Base-by-base conservation (phyloP, 2,797 vertebrate genomes). In the Pagetopsis macropterus region DNA sequence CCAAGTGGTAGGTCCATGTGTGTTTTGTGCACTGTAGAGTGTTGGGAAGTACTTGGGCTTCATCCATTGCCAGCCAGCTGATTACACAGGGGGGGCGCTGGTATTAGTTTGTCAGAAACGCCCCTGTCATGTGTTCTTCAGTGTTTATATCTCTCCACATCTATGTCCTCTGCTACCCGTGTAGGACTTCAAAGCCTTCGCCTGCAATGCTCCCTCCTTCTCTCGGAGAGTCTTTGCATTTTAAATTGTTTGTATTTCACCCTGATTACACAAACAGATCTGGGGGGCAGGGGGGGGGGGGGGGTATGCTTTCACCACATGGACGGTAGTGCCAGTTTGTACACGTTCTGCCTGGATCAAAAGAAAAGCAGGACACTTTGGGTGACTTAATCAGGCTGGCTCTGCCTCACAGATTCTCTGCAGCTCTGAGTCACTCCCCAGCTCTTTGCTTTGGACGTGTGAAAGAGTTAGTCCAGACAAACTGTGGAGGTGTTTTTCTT, bases 321-420 rank as follows among this genome's bases (percentile, higher is more conserved):
- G 63, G 57, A 69, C 51, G n/a, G 51, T 46, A 62, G 48, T 66
- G 71, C 74, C 19, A 27, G 86, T 88, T 82, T 82, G 33, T 78
- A 82, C 85, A 82, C 27, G 71, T 85, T 80, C 65, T 70, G 80
- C 64, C 59, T 15, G 33, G 71, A 88, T 87, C 84, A 81, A 67
- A 87, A 86, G 82, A 86, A 76, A 88, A 88, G 60, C 75, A 49
- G 65, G 77, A 61, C 74, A 65, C 73, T 76, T 78, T 68, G 31
- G 58, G 79, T 72, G 86, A 88, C 85, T 88, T 88, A 71, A 85
- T 88, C 79, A 88, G 81, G 58, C 79, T 76, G 72, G 15, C 76
- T 72, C 43, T 75, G 70, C 68, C 77, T 88, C 82, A 60, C 70
- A 56, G 46, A 77, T 60, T 77, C 64, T 48, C 70, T 81, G 71